These are phyloP conservation scores for Pinctada fucata DNA, from an alignment of 2,888 invertebrate genomes.

Conservation along the genomic window DNA sequence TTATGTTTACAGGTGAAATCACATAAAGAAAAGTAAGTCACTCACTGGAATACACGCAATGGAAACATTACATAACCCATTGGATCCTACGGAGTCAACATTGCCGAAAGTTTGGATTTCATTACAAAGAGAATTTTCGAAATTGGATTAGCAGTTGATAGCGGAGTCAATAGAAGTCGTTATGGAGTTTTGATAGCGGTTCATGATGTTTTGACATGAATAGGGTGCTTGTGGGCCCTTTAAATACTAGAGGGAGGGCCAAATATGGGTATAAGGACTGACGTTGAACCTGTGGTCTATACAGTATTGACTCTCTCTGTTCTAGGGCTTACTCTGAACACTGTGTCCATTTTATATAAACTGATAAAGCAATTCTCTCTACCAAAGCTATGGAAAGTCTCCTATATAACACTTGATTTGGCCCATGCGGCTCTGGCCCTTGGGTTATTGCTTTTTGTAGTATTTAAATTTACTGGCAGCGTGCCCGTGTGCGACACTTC, in stretches of 20 bases:
- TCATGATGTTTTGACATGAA: not conserved
- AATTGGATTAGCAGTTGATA: too few species aligned
- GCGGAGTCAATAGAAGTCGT: too few species aligned
- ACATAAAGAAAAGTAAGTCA: too few species aligned
- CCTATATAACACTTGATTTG: slow-evolving; percentile 57
- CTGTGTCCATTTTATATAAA: slow-evolving; percentile 54
- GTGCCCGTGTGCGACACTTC: slow-evolving; percentile 47
- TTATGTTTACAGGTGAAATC: too few species aligned
- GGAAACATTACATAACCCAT: too few species aligned
- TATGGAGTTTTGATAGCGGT: too few species aligned
- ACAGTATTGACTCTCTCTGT: slow-evolving; percentile 43
- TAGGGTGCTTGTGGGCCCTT: slow-evolving; percentile 6
- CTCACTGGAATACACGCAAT: too few species aligned
- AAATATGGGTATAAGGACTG: slow-evolving; percentile 26
- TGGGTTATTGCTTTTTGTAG: slow-evolving; percentile 54
- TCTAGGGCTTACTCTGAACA: slow-evolving; percentile 51
- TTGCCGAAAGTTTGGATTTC: too few species aligned
- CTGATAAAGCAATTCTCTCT: slow-evolving; percentile 54
- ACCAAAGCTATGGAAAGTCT: slow-evolving; percentile 66
- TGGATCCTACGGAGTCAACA: too few species aligned
- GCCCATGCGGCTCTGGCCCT: slow-evolving; percentile 53
- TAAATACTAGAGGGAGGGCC: slow-evolving; percentile 29
- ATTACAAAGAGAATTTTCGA: too few species aligned
- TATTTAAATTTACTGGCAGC: slow-evolving; percentile 39
- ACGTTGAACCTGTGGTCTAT: slow-evolving; percentile 29